Conservation (phyloP, 2,797 vertebrate species). For the Orestias chungarensis region DNA sequence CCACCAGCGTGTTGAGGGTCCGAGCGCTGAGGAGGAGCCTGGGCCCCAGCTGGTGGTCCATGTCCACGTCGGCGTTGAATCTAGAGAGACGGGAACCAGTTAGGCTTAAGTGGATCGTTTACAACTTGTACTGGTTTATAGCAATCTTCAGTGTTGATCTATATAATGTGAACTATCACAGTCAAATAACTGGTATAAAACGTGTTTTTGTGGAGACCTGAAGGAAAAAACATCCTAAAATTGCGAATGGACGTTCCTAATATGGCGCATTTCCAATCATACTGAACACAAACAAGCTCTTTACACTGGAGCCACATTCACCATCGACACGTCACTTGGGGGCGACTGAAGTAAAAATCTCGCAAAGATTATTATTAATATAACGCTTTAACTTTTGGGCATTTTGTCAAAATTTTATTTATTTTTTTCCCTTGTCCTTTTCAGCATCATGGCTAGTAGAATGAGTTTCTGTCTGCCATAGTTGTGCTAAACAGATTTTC, state of each 20-base stretch:
- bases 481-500: too few species aligned
- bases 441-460: too few species aligned
- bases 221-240: neutral
- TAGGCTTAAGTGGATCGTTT: neutral
- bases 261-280: too few species aligned
- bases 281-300: too few species aligned
- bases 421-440: too few species aligned
- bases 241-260: too few species aligned
- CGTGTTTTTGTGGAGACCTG: neutral
- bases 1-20: conserved; percentile 88
- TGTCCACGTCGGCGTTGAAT: conserved; percentile 90
- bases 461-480: too few species aligned
- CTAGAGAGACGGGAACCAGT: conserved; percentile 62
- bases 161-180: neutral
- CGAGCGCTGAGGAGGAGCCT: conserved; percentile 80
- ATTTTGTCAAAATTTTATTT: neutral
- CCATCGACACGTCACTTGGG: too few species aligned
- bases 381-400: neutral
- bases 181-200: neutral
- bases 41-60: conserved; percentile 85
- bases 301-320: too few species aligned
- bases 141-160: neutral
- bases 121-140: neutral
- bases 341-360: too few species aligned
- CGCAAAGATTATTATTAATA: too few species aligned